Base-by-base conservation (phyloP, 1,140 invertebrate species). In the Drosophila simulans region DNA sequence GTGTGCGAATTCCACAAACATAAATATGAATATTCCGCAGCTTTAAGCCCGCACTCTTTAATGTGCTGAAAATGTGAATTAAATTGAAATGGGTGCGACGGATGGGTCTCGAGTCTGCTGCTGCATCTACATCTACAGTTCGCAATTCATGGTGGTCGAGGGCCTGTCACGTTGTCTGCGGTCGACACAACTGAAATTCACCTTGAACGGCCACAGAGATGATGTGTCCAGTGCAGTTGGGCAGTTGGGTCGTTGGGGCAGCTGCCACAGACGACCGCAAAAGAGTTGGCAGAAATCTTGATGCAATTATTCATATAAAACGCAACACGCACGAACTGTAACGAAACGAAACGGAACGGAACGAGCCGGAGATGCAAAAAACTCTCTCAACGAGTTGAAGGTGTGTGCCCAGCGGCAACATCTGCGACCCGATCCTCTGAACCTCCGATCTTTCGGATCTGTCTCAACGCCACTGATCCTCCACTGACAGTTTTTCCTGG, bases 251-350 rank as follows among this genome's bases (percentile, higher is more conserved):
- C 31, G 2, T 46, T 45, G 57, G 56, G 51, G 56, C 45, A 75
- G 65, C 49, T 58, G 65, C 48, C 52, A 35, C 64, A 45, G 62
- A 39, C 63, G 35, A 79, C 70, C 62, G 54, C 52, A 54, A 31
- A 60, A 76, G 68, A 65, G 43, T 74, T 65, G 52, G 54, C 46
- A 64, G 76, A 88, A 76, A 83, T 88, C 83, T 88, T 88, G 83
- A 70, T 89, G 84, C 80, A 89, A 89, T 89, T 89, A 89, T 89
- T 80, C 80, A 89, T 89, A 84, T 69, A 80, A 62, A 58, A 54
- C 35, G 52, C 37, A 59, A 48, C 55, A 65, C 56, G 43, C 52
- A 80, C 59, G 45, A 52, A 64, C 58, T 59, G 40, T 22, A 31
- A 27, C 53, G 53, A 55, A 31, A 27, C 53, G 53, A 55, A 55